Conservation (phyloP, 2,888 invertebrate genomes). For the Lochmaea capreae region DNA sequence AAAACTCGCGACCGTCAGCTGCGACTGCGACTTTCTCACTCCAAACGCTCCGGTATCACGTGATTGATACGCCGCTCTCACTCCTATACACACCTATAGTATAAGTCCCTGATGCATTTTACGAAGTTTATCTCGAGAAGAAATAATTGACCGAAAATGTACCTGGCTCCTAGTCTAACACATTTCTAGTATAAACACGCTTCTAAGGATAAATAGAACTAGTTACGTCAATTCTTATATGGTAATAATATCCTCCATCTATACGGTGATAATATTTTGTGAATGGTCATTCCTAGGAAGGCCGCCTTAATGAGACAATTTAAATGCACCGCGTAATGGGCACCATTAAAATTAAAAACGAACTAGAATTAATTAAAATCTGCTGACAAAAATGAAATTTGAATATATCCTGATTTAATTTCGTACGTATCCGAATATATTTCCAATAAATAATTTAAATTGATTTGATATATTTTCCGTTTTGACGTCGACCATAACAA, state of each 20-base stretch:
- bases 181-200: too few species aligned
- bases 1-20: too few species aligned
- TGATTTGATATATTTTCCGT: not conserved
- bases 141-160: too few species aligned
- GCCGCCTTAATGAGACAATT: slow-evolving; percentile 26
- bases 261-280: not conserved
- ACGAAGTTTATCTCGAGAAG: too few species aligned
- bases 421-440: not conserved
- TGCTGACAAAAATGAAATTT: not conserved
- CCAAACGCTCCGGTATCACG: too few species aligned
- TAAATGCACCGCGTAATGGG: slow-evolving; percentile 23
- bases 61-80: too few species aligned
- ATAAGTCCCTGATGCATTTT: too few species aligned
- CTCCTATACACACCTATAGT: too few species aligned
- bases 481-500: too few species aligned
- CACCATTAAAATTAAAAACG: slow-evolving; percentile 19
- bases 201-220: not conserved
- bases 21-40: too few species aligned
- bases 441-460: not conserved
- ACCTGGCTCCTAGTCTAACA: too few species aligned
- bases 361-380: slow-evolving; percentile 20
- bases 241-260: not conserved
- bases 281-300: slow-evolving; percentile 22
- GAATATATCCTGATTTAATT: not conserved
- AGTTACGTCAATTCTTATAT: slow-evolving; percentile 1